Conservation (phyloP, 2,113 vertebrate genomes). For the Chamaea fasciata region DNA sequence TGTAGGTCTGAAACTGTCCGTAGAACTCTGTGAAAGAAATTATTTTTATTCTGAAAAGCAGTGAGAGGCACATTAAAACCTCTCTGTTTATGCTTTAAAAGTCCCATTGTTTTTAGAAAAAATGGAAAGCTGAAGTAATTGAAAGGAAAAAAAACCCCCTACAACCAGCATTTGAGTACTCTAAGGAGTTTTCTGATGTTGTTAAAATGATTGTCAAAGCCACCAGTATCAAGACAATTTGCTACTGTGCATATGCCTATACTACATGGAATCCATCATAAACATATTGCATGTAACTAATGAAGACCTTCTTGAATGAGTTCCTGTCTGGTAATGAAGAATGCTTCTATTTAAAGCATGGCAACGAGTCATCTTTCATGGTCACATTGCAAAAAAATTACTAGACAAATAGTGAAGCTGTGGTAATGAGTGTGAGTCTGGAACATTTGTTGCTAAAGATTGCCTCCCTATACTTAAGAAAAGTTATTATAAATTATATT, state of each 20-base stretch:
- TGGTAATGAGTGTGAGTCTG: background rate
- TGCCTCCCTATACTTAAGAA: background rate
- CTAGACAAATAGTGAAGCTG: background rate
- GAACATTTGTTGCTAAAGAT: background rate
- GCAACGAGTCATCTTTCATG: background rate
- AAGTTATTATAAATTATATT: background rate
- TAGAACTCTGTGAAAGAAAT: background rate
- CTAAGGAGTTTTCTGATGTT: slow-evolving; percentile 36
- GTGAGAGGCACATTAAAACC: background rate
- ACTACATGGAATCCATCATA: background rate
- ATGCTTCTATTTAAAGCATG: slow-evolving; percentile 16
- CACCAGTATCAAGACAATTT: slow-evolving; percentile 19
- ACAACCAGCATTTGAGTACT: background rate
- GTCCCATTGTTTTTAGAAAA: background rate
- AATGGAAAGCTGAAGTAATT: background rate
- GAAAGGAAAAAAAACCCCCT: background rate
- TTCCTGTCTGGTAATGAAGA: background rate
- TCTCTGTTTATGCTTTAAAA: background rate
- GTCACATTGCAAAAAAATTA: background rate
- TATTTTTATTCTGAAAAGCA: background rate
- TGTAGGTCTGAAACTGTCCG: background rate
- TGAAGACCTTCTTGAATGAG: background rate
- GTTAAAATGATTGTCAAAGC: slow-evolving; percentile 35
- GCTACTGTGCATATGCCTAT: background rate
- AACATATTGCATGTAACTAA: background rate